phyloP scores from a whole-genome alignment of 2,113 vertebrate genomes.

The Odontophorus gujanensis region DNA sequence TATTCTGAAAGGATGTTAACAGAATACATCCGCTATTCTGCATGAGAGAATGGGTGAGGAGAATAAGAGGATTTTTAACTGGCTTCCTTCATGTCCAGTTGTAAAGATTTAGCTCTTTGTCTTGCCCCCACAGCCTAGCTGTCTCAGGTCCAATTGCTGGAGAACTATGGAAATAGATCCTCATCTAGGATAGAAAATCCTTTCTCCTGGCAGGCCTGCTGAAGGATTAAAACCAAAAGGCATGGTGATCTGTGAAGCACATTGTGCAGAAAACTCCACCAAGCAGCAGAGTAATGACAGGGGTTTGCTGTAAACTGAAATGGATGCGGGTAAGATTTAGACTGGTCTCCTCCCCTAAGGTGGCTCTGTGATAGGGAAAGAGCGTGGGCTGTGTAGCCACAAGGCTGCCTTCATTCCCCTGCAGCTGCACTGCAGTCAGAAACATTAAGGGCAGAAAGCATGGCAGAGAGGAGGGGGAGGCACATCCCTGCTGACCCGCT shows the following conservation, averaged over 20 bases:
- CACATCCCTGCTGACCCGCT: neutral
- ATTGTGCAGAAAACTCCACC: neutral
- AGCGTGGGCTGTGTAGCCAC: neutral
- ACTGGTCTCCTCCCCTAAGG: neutral
- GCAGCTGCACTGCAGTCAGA: neutral
- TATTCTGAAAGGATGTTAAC: neutral
- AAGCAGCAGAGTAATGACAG: neutral
- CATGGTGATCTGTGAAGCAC: neutral
- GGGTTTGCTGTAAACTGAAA: neutral
- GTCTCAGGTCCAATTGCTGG: neutral
- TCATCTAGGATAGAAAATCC: neutral
- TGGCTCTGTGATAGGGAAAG: neutral
- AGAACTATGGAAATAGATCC: neutral
- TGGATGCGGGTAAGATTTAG: neutral
- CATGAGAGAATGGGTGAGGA: neutral
- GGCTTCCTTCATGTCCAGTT: neutral
- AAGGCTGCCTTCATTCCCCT: neutral
- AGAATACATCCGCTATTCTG: neutral
- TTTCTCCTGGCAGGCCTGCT: neutral
- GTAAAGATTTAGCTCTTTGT: slow-evolving; percentile 8
- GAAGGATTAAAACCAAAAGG: neutral
- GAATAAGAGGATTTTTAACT: neutral
- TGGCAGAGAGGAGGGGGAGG: neutral
- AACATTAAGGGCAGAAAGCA: neutral
- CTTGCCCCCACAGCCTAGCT: neutral